Conservation (phyloP, 2,888 invertebrate species). For the Rhodophaea formosa region DNA sequence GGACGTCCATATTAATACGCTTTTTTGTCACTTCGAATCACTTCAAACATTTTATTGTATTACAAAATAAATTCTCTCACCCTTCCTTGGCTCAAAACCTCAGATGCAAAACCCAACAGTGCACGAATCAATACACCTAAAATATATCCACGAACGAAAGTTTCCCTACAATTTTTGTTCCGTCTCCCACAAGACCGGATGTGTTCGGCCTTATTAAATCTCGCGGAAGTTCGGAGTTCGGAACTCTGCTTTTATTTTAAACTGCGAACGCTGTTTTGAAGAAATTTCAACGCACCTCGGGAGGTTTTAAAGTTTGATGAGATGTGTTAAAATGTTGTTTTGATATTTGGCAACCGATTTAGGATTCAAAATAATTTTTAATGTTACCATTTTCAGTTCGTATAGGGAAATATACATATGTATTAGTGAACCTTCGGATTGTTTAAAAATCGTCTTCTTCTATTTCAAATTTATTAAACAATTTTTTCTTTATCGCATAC, state of each 20-base stretch:
- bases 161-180: neutral
- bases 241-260: conserved; percentile 4
- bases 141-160: neutral
- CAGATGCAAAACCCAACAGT: neutral
- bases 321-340: neutral
- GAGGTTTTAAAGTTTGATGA: conserved; percentile 4
- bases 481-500: too few relatives aligned
- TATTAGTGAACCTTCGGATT: too few relatives aligned
- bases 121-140: conserved; percentile 5
- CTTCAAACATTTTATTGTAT: neutral
- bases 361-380: too few relatives aligned
- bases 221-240: conserved; percentile 2
- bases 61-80: neutral
- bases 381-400: too few relatives aligned
- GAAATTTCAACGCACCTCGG: neutral
- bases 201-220: conserved; percentile 6
- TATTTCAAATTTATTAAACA: too few relatives aligned
- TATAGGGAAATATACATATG: too few relatives aligned
- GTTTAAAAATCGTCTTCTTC: too few relatives aligned
- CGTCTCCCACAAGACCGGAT: conserved; percentile 1
- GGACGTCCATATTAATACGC: too few relatives aligned
- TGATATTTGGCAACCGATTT: neutral
- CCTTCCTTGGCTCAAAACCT: neutral
- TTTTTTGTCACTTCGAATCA: too few relatives aligned
- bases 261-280: neutral